A percentile compares a stretch with the other conserved stretches of the same genome.
phyloP scores from a whole-genome alignment of 2,113 vertebrate species.

The Herpailurus yagouaroundi region DNA sequence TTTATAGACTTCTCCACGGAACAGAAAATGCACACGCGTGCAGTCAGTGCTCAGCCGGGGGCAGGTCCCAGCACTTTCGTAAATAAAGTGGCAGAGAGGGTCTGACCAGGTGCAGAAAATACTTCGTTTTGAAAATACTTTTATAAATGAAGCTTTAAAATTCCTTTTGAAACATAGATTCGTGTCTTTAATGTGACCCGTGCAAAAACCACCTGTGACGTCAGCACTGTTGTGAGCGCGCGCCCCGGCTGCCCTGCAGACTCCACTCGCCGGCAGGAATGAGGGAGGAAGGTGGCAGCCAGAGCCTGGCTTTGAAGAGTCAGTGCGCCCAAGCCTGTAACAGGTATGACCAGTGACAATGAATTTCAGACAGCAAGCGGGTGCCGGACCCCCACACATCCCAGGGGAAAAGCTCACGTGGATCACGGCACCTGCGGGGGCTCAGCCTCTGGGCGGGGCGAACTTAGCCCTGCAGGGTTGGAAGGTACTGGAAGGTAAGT shows the following conservation, averaged over 20 bases:
- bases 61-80: background rate
- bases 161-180: background rate
- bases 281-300: background rate
- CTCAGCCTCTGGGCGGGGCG: too few species aligned
- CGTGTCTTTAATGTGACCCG: background rate
- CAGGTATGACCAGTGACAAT: background rate
- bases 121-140: background rate
- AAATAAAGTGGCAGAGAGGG: background rate
- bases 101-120: background rate
- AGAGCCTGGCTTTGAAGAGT: background rate
- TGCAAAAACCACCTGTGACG: background rate
- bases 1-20: conserved; percentile 15
- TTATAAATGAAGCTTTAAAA: conserved; percentile 36
- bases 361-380: background rate
- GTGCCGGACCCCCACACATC: background rate
- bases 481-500: background rate
- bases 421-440: too few species aligned
- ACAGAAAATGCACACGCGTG: background rate
- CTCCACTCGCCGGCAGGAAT: background rate
- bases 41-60: background rate
- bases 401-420: rapidly evolving
- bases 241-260: background rate
- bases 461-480: background rate
- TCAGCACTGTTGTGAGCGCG: background rate
- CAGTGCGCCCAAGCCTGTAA: background rate